Evolutionary conservation across 1,140 invertebrate species (phyloP).

Genomic region (Drosophila virilis): DNA sequence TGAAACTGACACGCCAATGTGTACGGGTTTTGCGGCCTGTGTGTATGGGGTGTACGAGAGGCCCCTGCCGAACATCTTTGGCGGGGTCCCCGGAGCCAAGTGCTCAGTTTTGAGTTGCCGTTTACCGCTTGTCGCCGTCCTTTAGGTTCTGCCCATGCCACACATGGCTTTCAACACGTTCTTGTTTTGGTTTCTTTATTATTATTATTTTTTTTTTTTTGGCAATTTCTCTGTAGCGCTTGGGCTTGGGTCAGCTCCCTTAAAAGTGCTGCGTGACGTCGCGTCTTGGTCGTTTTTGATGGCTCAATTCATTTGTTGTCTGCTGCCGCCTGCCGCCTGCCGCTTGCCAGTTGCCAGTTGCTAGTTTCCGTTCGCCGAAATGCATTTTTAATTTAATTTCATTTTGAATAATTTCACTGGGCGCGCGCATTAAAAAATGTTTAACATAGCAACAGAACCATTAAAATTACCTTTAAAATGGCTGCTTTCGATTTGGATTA

Average conservation of each 20-base stretch:
- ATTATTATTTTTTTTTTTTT: conserved; percentile 37
- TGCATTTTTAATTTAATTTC: conserved; percentile 81
- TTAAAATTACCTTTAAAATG: conserved; percentile 69
- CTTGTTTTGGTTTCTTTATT: conserved; percentile 34
- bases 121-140: conserved; percentile 20
- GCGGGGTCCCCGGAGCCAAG: background rate
- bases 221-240: conserved; percentile 52
- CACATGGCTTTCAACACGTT: conserved; percentile 80
- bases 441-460: conserved; percentile 63
- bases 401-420: conserved; percentile 60
- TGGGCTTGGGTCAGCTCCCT: conserved; percentile 25
- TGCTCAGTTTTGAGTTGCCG: conserved; percentile 1
- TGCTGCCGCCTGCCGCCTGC: conserved; percentile 6
- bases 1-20: conserved; percentile 78
- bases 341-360: conserved; percentile 5
- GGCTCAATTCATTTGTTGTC: conserved; percentile 72
- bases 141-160: conserved; percentile 55
- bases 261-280: conserved; percentile 64
- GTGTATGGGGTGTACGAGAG: background rate
- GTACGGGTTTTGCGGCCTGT: background rate
- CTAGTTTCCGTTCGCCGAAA: conserved; percentile 51
- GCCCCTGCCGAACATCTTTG: conserved; percentile 12
- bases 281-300: conserved; percentile 50
- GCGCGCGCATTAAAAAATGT: conserved; percentile 56
- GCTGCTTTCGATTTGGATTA: conserved; percentile 72